phyloP scores from a whole-genome alignment of 2,888 invertebrate genomes.

The Drosophila colorata region DNA sequence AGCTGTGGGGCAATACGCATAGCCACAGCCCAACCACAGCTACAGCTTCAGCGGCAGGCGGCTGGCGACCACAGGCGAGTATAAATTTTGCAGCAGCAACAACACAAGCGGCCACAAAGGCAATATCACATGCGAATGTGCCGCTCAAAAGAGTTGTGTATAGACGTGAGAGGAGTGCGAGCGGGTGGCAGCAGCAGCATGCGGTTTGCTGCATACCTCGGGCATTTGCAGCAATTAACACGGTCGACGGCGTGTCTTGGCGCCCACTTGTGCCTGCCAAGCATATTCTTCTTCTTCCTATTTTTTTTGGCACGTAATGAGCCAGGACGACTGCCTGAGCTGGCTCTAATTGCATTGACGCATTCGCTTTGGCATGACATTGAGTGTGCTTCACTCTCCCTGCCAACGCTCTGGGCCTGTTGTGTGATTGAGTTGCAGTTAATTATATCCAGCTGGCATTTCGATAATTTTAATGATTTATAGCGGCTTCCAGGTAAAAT shows the following conservation, averaged over 20 bases:
- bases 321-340: conserved; percentile 61
- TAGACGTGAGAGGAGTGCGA: neutral
- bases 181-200: conserved; percentile 15
- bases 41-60: conserved; percentile 12
- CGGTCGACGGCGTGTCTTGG: conserved; percentile 77
- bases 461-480: conserved; percentile 77
- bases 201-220: conserved; percentile 66
- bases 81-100: conserved; percentile 64
- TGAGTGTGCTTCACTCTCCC: conserved; percentile 10
- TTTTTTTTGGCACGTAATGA: conserved; percentile 73
- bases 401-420: neutral
- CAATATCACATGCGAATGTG: conserved; percentile 15
- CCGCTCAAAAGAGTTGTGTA: conserved; percentile 3
- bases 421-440: conserved; percentile 74
- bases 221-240: conserved; percentile 80
- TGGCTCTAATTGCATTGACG: conserved; percentile 79
- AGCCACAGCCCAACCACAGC: conserved; percentile 12
- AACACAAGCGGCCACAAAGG: conserved; percentile 45
- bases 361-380: conserved; percentile 60
- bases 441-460: conserved; percentile 73
- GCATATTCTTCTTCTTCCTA: conserved; percentile 16
- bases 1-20: conserved; percentile 25
- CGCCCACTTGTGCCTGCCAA: conserved; percentile 73
- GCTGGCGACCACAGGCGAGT: conserved; percentile 44
- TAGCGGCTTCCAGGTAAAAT: conserved; percentile 65